phyloP scores from a whole-genome alignment of 2,113 vertebrate species.

The Python bivittatus region DNA sequence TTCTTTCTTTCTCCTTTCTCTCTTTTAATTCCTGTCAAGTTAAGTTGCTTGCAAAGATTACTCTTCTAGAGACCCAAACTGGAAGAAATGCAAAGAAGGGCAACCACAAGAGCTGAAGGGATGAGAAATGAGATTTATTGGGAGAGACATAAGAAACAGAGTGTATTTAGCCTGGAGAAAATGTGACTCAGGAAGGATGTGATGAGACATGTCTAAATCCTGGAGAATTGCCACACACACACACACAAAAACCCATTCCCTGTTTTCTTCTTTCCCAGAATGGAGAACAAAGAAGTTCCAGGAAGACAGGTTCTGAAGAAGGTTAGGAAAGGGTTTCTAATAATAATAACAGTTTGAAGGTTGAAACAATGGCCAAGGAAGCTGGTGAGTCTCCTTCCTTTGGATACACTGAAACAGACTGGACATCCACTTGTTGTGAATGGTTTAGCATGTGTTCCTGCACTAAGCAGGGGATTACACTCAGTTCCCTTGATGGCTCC shows the following conservation, averaged over 20 bases:
- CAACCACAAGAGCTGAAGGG: neutral
- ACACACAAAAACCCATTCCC: neutral
- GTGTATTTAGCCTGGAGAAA: neutral
- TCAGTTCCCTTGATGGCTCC: neutral
- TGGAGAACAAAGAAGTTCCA: neutral
- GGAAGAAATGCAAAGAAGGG: neutral
- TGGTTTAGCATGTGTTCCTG: neutral
- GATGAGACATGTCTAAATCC: neutral
- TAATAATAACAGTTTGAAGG: neutral
- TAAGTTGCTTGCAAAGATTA: neutral
- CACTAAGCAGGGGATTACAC: neutral
- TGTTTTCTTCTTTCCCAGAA: neutral
- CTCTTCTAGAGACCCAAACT: neutral
- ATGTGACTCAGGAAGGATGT: neutral
- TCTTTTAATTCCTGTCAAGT: neutral
- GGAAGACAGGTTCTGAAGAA: neutral
- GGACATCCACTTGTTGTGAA: neutral
- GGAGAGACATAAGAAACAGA: neutral
- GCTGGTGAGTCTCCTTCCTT: too few relatives aligned
- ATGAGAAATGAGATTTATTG: neutral
- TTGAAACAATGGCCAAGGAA: neutral
- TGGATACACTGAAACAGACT: neutral
- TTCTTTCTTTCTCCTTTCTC: neutral
- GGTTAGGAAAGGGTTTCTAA: neutral
- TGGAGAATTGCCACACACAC: neutral